These are phyloP conservation scores for Alosa sapidissima DNA, from an alignment of 2,797 vertebrate species.

Conservation along the genomic window DNA sequence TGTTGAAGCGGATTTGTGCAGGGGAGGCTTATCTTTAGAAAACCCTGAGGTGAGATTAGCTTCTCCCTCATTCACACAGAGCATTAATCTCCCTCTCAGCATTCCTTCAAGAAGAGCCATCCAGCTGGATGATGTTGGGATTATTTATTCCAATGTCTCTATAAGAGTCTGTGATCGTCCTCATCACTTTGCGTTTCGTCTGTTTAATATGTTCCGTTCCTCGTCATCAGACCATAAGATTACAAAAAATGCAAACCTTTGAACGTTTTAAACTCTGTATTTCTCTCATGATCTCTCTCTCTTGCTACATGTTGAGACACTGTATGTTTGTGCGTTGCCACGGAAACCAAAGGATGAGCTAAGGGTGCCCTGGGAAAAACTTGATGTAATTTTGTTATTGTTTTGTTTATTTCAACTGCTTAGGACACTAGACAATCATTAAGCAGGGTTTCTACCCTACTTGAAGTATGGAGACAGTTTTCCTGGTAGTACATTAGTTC, in stretches of 20 bases:
- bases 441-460: constrained; percentile 26
- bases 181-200: background rate
- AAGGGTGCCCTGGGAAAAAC: constrained; percentile 60
- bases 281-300: background rate
- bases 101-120: constrained; percentile 29
- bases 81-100: constrained; percentile 44
- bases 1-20: constrained; percentile 44
- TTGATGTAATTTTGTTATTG: constrained; percentile 39
- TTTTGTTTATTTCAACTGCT: constrained; percentile 29
- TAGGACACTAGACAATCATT: constrained; percentile 59
- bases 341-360: constrained; percentile 61
- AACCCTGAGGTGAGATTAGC: constrained; percentile 49
- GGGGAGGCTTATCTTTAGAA: constrained; percentile 43
- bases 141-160: constrained; percentile 29
- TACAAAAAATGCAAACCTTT: background rate
- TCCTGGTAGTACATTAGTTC: background rate
- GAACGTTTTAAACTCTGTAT: background rate
- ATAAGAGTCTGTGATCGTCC: constrained; percentile 24
- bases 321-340: constrained; percentile 45
- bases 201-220: background rate
- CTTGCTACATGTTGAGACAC: constrained; percentile 30
- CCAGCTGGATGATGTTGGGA: constrained; percentile 17
- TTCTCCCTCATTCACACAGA: constrained; percentile 35
- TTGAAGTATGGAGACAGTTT: background rate
- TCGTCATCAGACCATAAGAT: background rate